Evolutionary conservation across 2,888 invertebrate species (phyloP).

Genomic region (Ophion costatus): DNA sequence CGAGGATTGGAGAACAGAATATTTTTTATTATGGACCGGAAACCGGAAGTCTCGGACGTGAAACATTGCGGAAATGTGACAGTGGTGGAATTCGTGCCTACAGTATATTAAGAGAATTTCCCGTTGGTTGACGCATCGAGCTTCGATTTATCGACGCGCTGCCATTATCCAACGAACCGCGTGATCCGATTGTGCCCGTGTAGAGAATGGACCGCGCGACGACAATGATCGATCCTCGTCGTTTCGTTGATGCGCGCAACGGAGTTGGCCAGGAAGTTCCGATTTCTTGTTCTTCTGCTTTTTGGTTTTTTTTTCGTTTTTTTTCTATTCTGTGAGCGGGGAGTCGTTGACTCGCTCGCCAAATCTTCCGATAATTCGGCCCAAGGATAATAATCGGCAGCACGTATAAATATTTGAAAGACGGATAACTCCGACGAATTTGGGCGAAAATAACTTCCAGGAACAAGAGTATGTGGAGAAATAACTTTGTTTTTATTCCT

Average conservation of each 20-base stretch:
- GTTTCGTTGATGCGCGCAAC: background rate
- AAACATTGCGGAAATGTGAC: background rate
- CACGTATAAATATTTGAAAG: background rate
- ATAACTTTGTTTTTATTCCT: too few species aligned
- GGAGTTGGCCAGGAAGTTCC: background rate
- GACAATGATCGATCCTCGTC: background rate
- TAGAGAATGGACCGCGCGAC: background rate
- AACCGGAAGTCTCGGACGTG: background rate
- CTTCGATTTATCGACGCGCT: constrained; percentile 5
- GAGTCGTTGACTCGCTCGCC: background rate
- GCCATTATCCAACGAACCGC: background rate
- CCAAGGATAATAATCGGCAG: background rate
- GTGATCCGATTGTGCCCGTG: background rate
- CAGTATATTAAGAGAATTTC: background rate
- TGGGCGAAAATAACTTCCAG: background rate
- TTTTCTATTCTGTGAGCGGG: background rate
- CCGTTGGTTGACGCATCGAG: background rate
- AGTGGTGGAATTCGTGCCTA: background rate
- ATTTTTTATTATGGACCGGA: background rate
- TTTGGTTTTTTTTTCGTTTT: background rate
- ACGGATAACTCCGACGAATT: background rate
- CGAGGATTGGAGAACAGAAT: background rate
- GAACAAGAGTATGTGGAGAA: too few species aligned
- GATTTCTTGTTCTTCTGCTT: background rate
- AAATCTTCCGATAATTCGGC: background rate